These are phyloP conservation scores for Cinclus mexicanus DNA, from an alignment of 2,113 vertebrate species.

Conservation along the genomic window DNA sequence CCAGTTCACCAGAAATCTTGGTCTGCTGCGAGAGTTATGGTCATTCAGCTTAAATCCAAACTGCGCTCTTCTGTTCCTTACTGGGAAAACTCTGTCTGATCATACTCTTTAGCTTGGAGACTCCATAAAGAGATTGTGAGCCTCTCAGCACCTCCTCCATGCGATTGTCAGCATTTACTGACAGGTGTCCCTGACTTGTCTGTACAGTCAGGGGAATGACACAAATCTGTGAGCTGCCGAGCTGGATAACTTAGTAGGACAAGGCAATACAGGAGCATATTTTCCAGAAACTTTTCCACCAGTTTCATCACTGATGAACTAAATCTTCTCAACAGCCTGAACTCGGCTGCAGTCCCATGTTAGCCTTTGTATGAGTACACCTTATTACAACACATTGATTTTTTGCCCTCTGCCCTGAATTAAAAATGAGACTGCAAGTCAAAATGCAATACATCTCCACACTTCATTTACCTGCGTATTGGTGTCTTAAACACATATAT, in stretches of 20 bases:
- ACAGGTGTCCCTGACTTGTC: neutral
- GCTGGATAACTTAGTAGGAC: neutral
- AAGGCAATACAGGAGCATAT: neutral
- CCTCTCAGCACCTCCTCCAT: rapidly evolving
- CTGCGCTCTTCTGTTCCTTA: neutral
- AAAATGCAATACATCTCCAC: neutral
- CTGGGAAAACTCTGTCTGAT: neutral
- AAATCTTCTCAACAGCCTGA: neutral
- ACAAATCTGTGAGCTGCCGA: neutral
- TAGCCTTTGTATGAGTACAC: neutral
- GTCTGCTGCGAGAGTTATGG: neutral
- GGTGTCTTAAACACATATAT: neutral
- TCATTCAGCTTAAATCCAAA: neutral
- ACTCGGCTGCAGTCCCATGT: neutral
- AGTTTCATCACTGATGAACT: neutral
- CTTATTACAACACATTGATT: neutral
- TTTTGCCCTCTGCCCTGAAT: neutral
- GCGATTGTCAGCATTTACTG: neutral
- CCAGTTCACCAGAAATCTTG: neutral
- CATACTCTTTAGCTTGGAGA: neutral
- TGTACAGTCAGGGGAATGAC: neutral
- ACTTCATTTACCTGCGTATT: neutral
- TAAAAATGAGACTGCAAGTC: neutral
- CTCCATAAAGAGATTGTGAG: neutral
- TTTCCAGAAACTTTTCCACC: neutral